Base-by-base conservation (phyloP, 2,797 vertebrate genomes). In the Sarcophilus harrisii region DNA sequence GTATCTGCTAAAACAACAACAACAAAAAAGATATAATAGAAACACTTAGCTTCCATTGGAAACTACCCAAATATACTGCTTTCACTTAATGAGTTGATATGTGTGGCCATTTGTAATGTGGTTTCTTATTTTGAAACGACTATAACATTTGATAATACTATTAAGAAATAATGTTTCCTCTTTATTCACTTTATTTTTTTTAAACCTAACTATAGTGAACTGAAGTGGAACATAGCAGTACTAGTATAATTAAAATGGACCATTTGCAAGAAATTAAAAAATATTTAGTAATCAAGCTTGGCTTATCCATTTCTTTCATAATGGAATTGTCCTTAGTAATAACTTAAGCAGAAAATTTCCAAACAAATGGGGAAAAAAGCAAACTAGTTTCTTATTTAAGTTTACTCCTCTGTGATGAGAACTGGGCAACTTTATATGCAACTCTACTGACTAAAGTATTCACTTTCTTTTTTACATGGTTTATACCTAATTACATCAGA, bases 401-500 rank as follows among this genome's bases (percentile, higher is more conserved):
- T 92, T 97, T 97, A 93, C 93, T 95, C 91, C 97, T 96, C 92
- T 97, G 52, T 94, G 93, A 95, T 32, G 12, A 90, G 96, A 58
- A 91, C 92, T 94, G 54, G 60, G 94, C 87, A 16, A 96, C 94
- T 95, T 96, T 29, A 66, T 6, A 32, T 73, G 87, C 95, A 95
- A 97, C 93, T 93, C 8, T 2, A 97, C 57, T 96, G 97, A 98
- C 96, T 98, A 95, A 98, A 95, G 95, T 97, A 93, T 97, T 81
- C 93, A 89, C 93, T 21, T 57, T 28, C 59, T 45, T 95, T 94
- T 11, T 97, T 91, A 97, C 0, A 81, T 98, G 97, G 98, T 99
- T 98, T 99, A 99, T 99, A 99, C 98, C 98, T 98, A 99, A 99
- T 99, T 99, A 98, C 99, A 98, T 98, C 97, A 98, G 97, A 98